A percentile compares a stretch with the other conserved stretches of the same genome.
These are phyloP conservation scores for Cylloceria caligata DNA, from an alignment of 2,888 invertebrate species.

Conservation along the genomic window DNA sequence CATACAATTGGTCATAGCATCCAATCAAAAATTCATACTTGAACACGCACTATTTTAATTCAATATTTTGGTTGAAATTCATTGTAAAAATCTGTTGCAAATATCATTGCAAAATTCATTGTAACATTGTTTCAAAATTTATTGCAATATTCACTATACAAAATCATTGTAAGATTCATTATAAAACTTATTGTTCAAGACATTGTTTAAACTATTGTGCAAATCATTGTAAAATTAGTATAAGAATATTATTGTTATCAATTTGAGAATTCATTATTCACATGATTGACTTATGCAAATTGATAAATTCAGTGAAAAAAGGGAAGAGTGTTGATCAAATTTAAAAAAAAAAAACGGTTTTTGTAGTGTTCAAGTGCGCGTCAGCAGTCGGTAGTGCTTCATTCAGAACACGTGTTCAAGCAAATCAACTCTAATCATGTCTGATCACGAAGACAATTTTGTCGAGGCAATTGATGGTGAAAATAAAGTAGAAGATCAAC, in stretches of 20 bases:
- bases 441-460: background rate
- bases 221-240: no score
- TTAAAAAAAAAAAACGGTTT: background rate
- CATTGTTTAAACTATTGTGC: no score
- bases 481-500: no score
- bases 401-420: background rate
- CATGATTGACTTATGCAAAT: background rate
- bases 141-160: background rate
- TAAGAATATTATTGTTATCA: no score
- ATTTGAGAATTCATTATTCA: no score
- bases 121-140: background rate
- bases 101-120: background rate
- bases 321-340: background rate
- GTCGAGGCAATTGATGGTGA: background rate
- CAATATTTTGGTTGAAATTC: no score
- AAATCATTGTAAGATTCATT: background rate
- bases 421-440: background rate
- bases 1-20: no score
- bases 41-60: no score
- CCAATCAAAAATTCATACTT: no score
- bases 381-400: background rate
- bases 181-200: background rate
- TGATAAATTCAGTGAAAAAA: background rate
- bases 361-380: background rate
- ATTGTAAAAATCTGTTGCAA: no score